Conservation (phyloP, 35 echinoderm and acorn worm species). For the Heliocidaris erythrogramma region DNA sequence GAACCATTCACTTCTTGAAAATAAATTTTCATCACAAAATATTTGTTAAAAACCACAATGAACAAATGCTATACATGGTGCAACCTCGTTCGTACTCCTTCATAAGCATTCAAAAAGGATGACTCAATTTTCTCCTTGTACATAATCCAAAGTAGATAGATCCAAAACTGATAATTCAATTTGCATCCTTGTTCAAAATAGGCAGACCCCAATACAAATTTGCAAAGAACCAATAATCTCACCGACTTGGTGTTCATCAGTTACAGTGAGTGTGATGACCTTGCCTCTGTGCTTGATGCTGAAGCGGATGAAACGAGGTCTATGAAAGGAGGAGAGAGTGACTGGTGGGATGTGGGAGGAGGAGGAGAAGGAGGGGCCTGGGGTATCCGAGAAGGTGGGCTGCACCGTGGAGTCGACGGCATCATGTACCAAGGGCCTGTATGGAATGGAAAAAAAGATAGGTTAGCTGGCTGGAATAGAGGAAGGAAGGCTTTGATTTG, state of each 20-base stretch:
- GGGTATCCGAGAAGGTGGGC: background rate
- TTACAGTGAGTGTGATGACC: conserved; percentile 56
- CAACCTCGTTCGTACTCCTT: too few relatives aligned
- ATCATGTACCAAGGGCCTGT: background rate
- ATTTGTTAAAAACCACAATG: too few relatives aligned
- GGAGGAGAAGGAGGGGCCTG: background rate
- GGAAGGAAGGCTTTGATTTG: too few relatives aligned
- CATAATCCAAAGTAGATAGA: too few relatives aligned
- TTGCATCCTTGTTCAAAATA: too few relatives aligned
- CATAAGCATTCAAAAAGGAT: too few relatives aligned
- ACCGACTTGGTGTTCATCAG: conserved; percentile 80
- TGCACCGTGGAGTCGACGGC: background rate
- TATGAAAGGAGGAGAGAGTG: conserved; percentile 20
- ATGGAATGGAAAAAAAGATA: background rate
- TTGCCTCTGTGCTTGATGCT: conserved; percentile 68
- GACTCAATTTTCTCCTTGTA: too few relatives aligned
- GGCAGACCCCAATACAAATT: too few relatives aligned
- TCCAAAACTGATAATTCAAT: too few relatives aligned
- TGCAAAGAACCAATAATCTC: conserved; percentile 21
- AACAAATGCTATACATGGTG: too few relatives aligned
- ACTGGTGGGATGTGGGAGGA: conserved; percentile 16
- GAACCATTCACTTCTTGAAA: background rate
- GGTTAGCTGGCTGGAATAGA: background rate
- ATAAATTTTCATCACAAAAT: too few relatives aligned
- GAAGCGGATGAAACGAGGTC: conserved; percentile 77